phyloP scores from a whole-genome alignment of 2,888 invertebrate species.

The Cheilosia vulpina region DNA sequence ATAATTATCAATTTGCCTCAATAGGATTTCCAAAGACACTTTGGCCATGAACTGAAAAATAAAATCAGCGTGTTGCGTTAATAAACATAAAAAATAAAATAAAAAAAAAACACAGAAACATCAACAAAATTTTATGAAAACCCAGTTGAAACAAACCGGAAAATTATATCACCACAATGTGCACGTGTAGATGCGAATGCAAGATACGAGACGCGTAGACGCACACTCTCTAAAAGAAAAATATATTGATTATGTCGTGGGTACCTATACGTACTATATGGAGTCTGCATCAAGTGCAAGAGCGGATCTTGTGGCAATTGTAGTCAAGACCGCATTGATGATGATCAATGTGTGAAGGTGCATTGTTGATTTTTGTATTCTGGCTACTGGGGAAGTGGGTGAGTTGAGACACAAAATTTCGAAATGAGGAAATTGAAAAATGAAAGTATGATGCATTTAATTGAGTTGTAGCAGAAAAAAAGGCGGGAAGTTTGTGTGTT shows the following conservation, averaged over 20 bases:
- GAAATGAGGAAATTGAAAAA: conserved; percentile 36
- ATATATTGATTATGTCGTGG: neutral
- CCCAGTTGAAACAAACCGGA: conserved; percentile 49
- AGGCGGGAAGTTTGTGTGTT: neutral
- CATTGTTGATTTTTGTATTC: conserved; percentile 19
- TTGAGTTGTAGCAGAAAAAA: neutral
- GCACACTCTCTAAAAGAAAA: conserved; percentile 22
- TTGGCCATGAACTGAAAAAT: conserved; percentile 66
- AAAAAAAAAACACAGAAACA: conserved; percentile 23
- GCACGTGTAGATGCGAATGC: conserved; percentile 43
- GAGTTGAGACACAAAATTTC: conserved; percentile 28
- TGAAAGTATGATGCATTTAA: conserved; percentile 40
- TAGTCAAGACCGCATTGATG: neutral
- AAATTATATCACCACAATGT: conserved; percentile 52
- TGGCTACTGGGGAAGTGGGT: conserved; percentile 32
- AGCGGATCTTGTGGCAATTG: no score
- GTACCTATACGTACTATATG: neutral
- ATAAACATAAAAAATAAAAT: conserved; percentile 7
- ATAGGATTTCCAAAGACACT: conserved; percentile 55
- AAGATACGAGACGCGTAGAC: conserved; percentile 15
- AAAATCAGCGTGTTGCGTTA: conserved; percentile 53
- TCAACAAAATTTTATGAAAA: conserved; percentile 38
- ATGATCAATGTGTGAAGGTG: conserved; percentile 17
- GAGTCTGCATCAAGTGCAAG: conserved; percentile 34
- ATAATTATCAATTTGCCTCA: conserved; percentile 56